Evolutionary conservation across 2,888 invertebrate species (phyloP), one percentile per base, ranked within the genome.

Genomic region (Conchocele bisecta): DNA sequence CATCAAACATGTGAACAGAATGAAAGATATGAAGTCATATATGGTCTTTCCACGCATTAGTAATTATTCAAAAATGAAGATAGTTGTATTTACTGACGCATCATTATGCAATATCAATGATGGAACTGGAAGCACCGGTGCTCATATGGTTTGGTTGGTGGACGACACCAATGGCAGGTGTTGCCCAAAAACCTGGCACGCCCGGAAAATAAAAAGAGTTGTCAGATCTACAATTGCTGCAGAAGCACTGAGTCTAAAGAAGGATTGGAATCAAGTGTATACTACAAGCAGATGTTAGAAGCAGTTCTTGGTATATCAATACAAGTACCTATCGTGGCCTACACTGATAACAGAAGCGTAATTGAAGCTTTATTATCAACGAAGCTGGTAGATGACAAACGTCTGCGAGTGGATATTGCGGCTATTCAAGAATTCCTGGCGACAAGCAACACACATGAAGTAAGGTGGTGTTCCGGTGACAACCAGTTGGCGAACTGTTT

Each of bases 201-300:
- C 68, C 3, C 53, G 53, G 33, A 75, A 73, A 35, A 68, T 73
- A 11, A 68, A 54, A 54, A 26, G 68, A 41, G 68, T 75, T 28
- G 72, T 75, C 5, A 22, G 59, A 29, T 65, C 53, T 9, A 73
- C 57, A 17, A 35, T 67, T 15, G 75, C 71, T 33, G 75, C 66
- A 54, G 61, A 75, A 46, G 56, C 64, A 13, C 58, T 70, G 2
- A 39, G 46, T 50, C 26, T 72, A 37, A 44, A 22, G 20, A 51
- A 33, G 33, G 51, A 31, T 13, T 51, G 15, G 51, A 51, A 51
- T 31, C 20, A 7, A 13, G 35, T 22, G n/a, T 31, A 33, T 51
- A 33, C 50, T 59, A 59, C 33, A 37, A 17, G 46, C 51, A n/a
- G n/a, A 39, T 39, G 61, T 13, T 64, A 13, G 56, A 64, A 39